Evolutionary conservation across 2,113 vertebrate species (phyloP).

Genomic region (Actenoides lindsayi): DNA sequence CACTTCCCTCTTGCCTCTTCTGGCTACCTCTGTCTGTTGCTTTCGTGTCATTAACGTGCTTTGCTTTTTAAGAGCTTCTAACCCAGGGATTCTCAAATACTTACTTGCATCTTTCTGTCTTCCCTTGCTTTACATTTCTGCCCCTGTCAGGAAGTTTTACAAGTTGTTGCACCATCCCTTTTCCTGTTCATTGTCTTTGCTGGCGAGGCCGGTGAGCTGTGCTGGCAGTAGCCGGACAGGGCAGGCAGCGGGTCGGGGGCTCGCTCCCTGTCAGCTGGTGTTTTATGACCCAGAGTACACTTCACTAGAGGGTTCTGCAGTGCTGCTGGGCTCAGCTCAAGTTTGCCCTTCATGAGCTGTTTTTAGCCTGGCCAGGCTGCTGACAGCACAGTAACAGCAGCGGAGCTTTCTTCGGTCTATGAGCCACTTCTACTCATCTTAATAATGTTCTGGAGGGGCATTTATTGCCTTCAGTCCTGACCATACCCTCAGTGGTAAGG

Average conservation of each 20-base stretch:
- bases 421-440: background rate
- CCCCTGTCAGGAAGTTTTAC: background rate
- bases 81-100: background rate
- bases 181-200: background rate
- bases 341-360: background rate
- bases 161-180: background rate
- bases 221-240: fast-evolving
- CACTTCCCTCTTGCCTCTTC: background rate
- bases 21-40: background rate
- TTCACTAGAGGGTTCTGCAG: background rate
- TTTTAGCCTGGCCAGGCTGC: background rate
- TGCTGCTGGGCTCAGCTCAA: background rate
- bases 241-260: background rate
- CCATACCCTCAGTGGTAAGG: fast-evolving
- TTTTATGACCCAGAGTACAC: background rate
- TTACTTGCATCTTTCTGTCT: background rate
- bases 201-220: background rate
- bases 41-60: background rate
- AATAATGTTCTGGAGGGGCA: background rate
- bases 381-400: background rate
- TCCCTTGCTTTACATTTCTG: background rate
- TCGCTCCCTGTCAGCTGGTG: background rate
- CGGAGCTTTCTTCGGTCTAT: background rate
- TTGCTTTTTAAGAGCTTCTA: background rate
- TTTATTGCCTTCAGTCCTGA: background rate